Base-by-base conservation (phyloP, 1,140 invertebrate genomes). In the Trichonephila inaurata region DNA sequence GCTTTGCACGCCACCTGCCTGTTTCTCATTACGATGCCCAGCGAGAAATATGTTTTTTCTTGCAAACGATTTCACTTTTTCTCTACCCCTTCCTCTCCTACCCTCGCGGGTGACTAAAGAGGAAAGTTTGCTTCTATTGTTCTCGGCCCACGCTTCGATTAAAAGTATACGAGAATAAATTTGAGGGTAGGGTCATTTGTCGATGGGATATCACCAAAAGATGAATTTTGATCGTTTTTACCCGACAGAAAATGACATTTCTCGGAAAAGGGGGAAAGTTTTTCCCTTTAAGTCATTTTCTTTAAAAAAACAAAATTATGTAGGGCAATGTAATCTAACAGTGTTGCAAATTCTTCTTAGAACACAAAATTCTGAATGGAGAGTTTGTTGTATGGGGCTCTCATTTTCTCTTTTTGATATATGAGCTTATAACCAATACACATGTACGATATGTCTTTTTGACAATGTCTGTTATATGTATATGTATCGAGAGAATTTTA, bases 91-190 rank as follows among this genome's bases (percentile, higher is more conserved):
- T n/a, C n/a, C n/a, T 24, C 12, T n/a, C 66, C 28, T 33, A 3
- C 72, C 72, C 16, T 77, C 18, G 14, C 14, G 24, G 62, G 33
- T 77, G 72, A 77, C 72, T 77, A 77, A 77, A 40, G 72, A 77
- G 72, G 72, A 77, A 77, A 77, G 72, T 77, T 24, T 6, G 72
- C 28, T 24, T n/a, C 66, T 24, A 69, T 69, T 77, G 72, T 77
- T 77, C 28, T 40, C 28, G 6, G 28, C 72, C 28, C 18, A 7
- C 28, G 72, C 18, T 28, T 24, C 72, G 14, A 33, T 33, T 16
- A 72, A 72, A 72, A 72, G 6, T 24, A 18, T 77, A 19, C 1
- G 28, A 77, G 33, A 77, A 40, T 40, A 77, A 18, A 77, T 18
- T 77, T 10, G 18, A 4, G 24, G 1, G 24, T 40, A 16, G 72